A percentile compares a stretch with the other conserved stretches of the same genome.
phyloP scores from a whole-genome alignment of 2,113 vertebrate species.

The Lucifuga dentata region DNA sequence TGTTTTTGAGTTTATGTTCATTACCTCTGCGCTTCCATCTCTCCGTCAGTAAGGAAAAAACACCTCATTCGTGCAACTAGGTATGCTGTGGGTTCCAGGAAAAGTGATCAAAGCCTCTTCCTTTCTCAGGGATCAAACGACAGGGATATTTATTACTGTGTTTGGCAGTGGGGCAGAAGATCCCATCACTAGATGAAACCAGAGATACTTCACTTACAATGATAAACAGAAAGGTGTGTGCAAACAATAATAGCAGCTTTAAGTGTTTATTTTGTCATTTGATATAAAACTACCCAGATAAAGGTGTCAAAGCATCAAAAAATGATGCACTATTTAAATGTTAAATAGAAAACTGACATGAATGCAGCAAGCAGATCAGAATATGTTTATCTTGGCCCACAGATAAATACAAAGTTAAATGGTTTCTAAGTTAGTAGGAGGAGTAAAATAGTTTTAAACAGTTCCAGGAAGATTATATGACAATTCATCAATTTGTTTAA shows the following conservation, averaged over 20 bases:
- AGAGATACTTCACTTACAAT: slow-evolving; percentile 3
- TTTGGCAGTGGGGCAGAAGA: slow-evolving; percentile 64
- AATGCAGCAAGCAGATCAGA: no score
- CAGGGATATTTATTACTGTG: slow-evolving; percentile 77
- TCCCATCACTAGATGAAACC: slow-evolving; percentile 39
- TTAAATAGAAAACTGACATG: no score
- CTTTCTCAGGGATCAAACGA: slow-evolving; percentile 76
- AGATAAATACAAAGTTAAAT: no score
- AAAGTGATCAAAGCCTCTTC: slow-evolving; percentile 78
- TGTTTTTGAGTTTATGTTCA: no score
- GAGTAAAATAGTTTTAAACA: no score
- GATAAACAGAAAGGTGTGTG: slow-evolving; percentile 21
- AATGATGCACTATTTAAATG: no score
- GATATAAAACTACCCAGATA: not conserved
- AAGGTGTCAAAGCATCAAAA: not conserved
- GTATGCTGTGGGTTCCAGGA: slow-evolving; percentile 69
- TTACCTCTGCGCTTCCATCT: not conserved
- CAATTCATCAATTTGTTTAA: no score
- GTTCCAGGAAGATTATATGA: no score
- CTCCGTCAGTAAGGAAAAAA: slow-evolving; percentile 66
- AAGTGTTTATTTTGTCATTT: not conserved
- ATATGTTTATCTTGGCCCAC: no score
- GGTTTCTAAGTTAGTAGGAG: no score
- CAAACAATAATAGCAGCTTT: slow-evolving; percentile 1
- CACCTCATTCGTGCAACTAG: slow-evolving; percentile 42